phyloP scores from a whole-genome alignment of 2,797 vertebrate genomes.

The Sciaenops ocellatus region DNA sequence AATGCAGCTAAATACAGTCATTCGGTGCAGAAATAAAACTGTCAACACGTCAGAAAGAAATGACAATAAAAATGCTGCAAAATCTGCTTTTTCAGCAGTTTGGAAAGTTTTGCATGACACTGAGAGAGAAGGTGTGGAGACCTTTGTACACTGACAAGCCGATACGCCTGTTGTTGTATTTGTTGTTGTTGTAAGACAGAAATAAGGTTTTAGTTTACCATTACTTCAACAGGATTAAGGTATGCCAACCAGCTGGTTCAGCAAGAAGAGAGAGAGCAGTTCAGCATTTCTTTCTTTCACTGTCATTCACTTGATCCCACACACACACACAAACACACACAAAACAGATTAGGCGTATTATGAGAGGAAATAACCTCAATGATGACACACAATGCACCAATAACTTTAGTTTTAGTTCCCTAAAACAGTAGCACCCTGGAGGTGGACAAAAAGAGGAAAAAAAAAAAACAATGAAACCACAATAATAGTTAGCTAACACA shows the following conservation, averaged over 20 bases:
- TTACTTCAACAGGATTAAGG: slow-evolving; percentile 29
- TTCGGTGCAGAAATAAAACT: slow-evolving; percentile 18
- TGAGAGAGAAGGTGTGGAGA: slow-evolving; percentile 15
- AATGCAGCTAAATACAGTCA: slow-evolving; percentile 17
- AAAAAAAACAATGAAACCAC: neutral
- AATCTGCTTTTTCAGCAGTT: slow-evolving; percentile 5
- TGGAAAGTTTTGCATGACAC: slow-evolving; percentile 2
- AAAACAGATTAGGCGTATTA: neutral
- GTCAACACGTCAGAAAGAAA: neutral
- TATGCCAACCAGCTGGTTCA: slow-evolving; percentile 71
- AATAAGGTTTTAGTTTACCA: slow-evolving; percentile 23
- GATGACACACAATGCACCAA: slow-evolving; percentile 18
- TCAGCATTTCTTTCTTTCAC: slow-evolving; percentile 35
- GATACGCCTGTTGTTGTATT: slow-evolving; percentile 2
- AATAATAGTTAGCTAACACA: neutral
- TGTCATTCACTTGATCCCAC: slow-evolving; percentile 10
- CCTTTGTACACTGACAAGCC: slow-evolving; percentile 25
- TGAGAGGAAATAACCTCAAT: slow-evolving; percentile 26
- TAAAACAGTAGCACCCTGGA: slow-evolving; percentile 2
- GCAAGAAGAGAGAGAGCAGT: slow-evolving; percentile 33
- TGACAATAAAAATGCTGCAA: neutral
- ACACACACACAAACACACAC: neutral
- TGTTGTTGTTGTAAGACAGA: neutral
- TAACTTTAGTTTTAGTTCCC: slow-evolving; percentile 40
- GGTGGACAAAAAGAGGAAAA: neutral